Evolutionary conservation across 2,888 invertebrate species (phyloP), one percentile per base, ranked within the genome.

Genomic region (Bembecia ichneumoniformis): DNA sequence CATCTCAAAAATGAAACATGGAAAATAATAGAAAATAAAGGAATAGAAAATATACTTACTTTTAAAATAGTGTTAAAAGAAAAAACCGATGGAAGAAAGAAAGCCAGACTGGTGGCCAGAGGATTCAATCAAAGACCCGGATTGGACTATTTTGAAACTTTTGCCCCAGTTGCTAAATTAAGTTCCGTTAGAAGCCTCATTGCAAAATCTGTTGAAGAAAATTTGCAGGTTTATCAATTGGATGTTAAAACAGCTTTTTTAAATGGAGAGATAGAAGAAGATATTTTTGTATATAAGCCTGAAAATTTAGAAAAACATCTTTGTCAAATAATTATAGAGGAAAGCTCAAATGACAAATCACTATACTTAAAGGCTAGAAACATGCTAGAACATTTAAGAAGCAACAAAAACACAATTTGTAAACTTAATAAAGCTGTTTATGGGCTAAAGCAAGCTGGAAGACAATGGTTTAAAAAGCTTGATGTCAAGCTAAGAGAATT

Each of bases 291-390:
- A 35, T 13, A 49, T 3, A 35, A 11, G 16, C 49, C 49, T n/a
- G 43, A 43, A 35, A 16, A 49, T 16, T 28, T 45, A 34, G 45
- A 49, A 44, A 45, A 49, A 49, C 14, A 44, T 14, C 16, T 49
- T 13, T 20, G 10, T 28, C 43, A 49, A 1, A 49, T 55, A 53
- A 48, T 36, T 11, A 13, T 43, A 43, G 14, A 43, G 14, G 4
- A 43, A 43, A 3, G 65, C 14, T 43, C 15, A 34, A 46, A 46
- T 13, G 34, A 28, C 4, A 46, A n/a, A 34, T 34, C 35, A n/a
- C 4, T 46, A 34, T 46, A n/a, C 35, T 35, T 34, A 15, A 46
- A 14, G 34, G 64, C 9, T 64, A 46, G 46, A 34, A 7, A n/a
- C 11, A 3, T 35, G 50, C 44, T 44, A 47, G 35, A 34, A 43